Base-by-base conservation (phyloP, 2,888 invertebrate species). In the Miltochrista miniata region DNA sequence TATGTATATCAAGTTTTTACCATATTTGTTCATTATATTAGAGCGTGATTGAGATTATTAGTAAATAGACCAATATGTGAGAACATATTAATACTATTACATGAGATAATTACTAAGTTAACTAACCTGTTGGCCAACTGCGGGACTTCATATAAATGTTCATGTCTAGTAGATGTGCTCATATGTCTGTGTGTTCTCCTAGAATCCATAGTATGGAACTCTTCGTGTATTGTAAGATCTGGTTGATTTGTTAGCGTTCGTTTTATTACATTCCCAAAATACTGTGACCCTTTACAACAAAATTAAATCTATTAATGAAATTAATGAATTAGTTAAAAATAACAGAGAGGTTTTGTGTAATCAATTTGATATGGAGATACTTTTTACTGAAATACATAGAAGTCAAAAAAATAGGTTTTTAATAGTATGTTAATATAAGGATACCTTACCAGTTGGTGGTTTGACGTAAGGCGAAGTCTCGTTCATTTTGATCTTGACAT, bases 131-230 rank as follows among this genome's bases (percentile, higher is more conserved):
- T 90, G 54, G 90, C 87, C 50, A 90, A 65, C 48, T 96, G 96
- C 15, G 97, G 97, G 11, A 97, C 96, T 89, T 97, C 97, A 86
- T 97, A 97, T 76, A 97, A 95, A 85, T 97, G 97, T 75, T 97
- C 97, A 47, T 96, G 95, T 45, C 95, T 93, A 43, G 93, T 93
- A 72, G 95, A 95, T 36, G 95, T 95, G 59, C 75, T 84, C 59
- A 81, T 80, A 43, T 83, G 85, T 52, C 88, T 78, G 41, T 81
- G 85, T 0, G 79, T 79, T 30, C 83, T 71, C 54, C 86, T 75
- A 74, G 96, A 96, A 79, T 96, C 96, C 84, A 97, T 95, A 66
- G 96, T 96, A 61, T 94, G 94, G 64, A 95, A 94, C 62, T 94
- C 94, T 13, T 94, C 94, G 61, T 93, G 93, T 48, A 91, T 93